Conservation (phyloP, 2,888 invertebrate species). For the Subacronicta megacephala region DNA sequence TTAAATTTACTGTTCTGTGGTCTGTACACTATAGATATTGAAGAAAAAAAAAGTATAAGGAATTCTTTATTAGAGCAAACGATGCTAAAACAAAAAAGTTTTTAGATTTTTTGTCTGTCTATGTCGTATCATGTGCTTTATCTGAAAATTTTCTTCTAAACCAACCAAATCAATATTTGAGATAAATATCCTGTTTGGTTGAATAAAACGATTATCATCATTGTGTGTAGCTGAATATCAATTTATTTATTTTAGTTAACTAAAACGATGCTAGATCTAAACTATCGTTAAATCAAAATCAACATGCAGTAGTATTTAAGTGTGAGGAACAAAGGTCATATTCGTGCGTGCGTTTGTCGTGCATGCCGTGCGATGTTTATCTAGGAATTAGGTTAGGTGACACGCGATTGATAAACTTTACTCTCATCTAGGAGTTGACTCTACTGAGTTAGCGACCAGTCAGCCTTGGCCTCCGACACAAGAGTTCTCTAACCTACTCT, state of each 20-base stretch:
- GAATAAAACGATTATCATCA: too few relatives aligned
- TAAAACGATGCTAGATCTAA: conserved; percentile 8
- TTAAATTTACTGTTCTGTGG: too few relatives aligned
- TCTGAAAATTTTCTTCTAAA: too few relatives aligned
- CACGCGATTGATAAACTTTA: conserved; percentile 1
- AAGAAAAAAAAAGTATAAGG: too few relatives aligned
- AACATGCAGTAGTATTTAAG: conserved; percentile 9
- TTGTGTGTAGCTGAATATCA: too few relatives aligned
- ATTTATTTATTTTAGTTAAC: neutral
- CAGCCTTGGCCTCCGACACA: neutral
- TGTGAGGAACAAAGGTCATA: conserved; percentile 36
- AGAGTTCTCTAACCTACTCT: neutral
- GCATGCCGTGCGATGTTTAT: conserved; percentile 4
- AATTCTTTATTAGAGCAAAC: too few relatives aligned
- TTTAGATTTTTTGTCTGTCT: too few relatives aligned
- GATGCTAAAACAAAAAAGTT: too few relatives aligned
- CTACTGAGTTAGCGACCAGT: neutral
- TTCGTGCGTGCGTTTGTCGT: conserved; percentile 42
- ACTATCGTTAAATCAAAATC: conserved; percentile 20
- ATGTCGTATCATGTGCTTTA: too few relatives aligned
- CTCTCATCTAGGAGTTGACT: neutral
- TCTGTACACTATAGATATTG: too few relatives aligned
- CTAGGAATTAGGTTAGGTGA: conserved; percentile 14
- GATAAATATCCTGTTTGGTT: too few relatives aligned
- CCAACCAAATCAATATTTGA: too few relatives aligned